Base-by-base conservation (phyloP, 2,113 vertebrate species). In the Odontophorus gujanensis region DNA sequence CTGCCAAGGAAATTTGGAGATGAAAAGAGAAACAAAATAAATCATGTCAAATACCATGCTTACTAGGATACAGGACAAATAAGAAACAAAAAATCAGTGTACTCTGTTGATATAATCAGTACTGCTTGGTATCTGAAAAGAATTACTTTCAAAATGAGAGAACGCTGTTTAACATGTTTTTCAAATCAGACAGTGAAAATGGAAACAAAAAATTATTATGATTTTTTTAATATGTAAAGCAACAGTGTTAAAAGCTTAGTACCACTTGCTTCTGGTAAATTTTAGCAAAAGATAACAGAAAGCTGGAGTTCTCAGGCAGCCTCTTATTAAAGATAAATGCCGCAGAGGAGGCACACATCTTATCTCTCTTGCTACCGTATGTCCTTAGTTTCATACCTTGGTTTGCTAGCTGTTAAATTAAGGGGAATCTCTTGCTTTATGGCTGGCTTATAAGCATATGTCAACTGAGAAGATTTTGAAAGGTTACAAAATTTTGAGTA, bases 271-370 rank as follows among this genome's bases (percentile, higher is more conserved):
- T 89, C 82, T 67, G n/a, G 58, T 40, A 85, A 93, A 90, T 47
- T 80, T 83, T 83, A 58, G 7, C 47, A 28, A 77, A 92, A 91
- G 81, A 57, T 57, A 95, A 85, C 42, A 89, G 68, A 78, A 72
- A 92, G 68, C 55, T 61, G 34, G 72, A 91, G 36, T 18, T 91
- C 62, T 87, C 67, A 55, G 30, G 22, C 68, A 79, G 69, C 43
- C 38, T 84, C 20, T 66, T 93, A 45, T 48, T 91, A 78, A 89
- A 91, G 55, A 94, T 57, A 95, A 90, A 90, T 63, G 71, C 79
- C 75, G 69, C 51, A 75, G 61, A 91, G 88, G 47, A 85, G 30
- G 76, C 10, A 61, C 10, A 63, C 82, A 74, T 61, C 79, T 92
- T 81, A 73, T 58, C 68, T 80, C 36, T 67, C 15, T 79, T 85